phyloP scores from a whole-genome alignment of 2,888 invertebrate species.

The Chelonus formosanus region DNA sequence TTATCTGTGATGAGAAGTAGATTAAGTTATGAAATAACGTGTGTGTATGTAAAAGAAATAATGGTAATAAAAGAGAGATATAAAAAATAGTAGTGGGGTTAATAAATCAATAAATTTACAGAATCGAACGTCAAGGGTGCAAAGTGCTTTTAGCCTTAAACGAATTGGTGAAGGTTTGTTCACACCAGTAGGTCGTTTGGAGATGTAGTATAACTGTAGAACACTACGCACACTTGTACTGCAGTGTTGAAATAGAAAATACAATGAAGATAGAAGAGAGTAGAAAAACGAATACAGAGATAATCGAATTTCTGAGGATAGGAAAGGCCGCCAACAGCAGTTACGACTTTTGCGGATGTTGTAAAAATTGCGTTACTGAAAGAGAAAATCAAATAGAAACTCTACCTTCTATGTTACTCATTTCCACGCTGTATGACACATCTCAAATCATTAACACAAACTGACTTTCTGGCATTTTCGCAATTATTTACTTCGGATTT shows the following conservation, averaged over 20 bases:
- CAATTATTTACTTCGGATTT: background rate
- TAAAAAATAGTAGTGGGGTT: background rate
- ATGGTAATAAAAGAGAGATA: background rate
- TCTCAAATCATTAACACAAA: constrained; percentile 29
- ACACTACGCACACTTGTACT: constrained; percentile 3
- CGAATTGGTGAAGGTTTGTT: constrained; percentile 32
- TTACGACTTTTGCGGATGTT: constrained; percentile 39
- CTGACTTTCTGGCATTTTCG: constrained; percentile 10
- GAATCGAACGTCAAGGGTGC: constrained; percentile 26
- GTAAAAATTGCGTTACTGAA: constrained; percentile 34
- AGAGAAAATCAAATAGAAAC: constrained; percentile 28
- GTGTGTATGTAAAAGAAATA: background rate
- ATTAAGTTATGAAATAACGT: too few species aligned
- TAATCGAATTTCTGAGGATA: constrained; percentile 43
- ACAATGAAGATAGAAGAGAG: constrained; percentile 20
- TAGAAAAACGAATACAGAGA: constrained; percentile 35
- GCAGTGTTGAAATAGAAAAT: constrained; percentile 14
- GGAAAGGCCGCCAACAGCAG: constrained; percentile 36
- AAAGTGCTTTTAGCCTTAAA: constrained; percentile 40
- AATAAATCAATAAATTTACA: constrained; percentile 25
- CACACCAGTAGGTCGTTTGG: constrained; percentile 13
- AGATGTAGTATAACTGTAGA: constrained; percentile 1
- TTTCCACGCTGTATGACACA: background rate
- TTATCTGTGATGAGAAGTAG: too few species aligned
- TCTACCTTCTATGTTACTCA: background rate